A percentile compares a stretch with the other conserved stretches of the same genome.
These are phyloP conservation scores for Theocolax elegans DNA, from an alignment of 1,140 invertebrate genomes.

Conservation along the genomic window DNA sequence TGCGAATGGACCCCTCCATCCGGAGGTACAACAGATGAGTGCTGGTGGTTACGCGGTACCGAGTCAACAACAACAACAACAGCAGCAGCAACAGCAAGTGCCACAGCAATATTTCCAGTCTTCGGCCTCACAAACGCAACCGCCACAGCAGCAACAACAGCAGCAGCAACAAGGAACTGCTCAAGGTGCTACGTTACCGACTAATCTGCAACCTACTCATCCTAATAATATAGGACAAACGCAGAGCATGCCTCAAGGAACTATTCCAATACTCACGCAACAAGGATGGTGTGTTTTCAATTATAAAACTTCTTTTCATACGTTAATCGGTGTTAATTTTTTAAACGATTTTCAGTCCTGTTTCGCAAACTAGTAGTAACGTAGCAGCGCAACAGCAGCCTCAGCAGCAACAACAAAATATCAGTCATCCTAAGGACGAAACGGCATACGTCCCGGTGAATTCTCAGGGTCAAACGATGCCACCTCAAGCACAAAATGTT, in stretches of 20 bases:
- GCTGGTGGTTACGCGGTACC: slow-evolving; percentile 45
- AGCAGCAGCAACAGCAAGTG: slow-evolving; percentile 49
- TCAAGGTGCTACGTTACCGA: slow-evolving; percentile 70
- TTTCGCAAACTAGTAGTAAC: slow-evolving; percentile 63
- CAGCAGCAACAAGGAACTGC: slow-evolving; percentile 40
- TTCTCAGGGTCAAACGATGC: slow-evolving; percentile 25
- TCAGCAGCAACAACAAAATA: slow-evolving; percentile 38
- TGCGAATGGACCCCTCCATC: slow-evolving; percentile 59
- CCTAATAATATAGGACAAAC: slow-evolving; percentile 68
- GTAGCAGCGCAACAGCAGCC: slow-evolving; percentile 56
- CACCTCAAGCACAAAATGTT: slow-evolving; percentile 45
- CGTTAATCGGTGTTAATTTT: neutral
- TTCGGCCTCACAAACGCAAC: slow-evolving; percentile 42
- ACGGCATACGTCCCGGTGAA: slow-evolving; percentile 23
- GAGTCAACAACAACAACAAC: slow-evolving; percentile 48
- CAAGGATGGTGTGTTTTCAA: slow-evolving; percentile 19
- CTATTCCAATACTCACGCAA: slow-evolving; percentile 71
- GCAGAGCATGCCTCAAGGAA: slow-evolving; percentile 70
- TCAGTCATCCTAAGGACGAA: slow-evolving; percentile 25
- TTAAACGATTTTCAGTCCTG: slow-evolving; percentile 18
- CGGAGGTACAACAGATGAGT: slow-evolving; percentile 54
- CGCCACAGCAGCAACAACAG: slow-evolving; percentile 43
- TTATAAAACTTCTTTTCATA: neutral
- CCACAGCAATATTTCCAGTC: slow-evolving; percentile 56
- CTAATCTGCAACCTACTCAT: slow-evolving; percentile 69